Percentiles rank a stretch among this genome's conserved stretches.
phyloP scores from a whole-genome alignment of 2,797 vertebrate species.

The Eutrigla gurnardus region DNA sequence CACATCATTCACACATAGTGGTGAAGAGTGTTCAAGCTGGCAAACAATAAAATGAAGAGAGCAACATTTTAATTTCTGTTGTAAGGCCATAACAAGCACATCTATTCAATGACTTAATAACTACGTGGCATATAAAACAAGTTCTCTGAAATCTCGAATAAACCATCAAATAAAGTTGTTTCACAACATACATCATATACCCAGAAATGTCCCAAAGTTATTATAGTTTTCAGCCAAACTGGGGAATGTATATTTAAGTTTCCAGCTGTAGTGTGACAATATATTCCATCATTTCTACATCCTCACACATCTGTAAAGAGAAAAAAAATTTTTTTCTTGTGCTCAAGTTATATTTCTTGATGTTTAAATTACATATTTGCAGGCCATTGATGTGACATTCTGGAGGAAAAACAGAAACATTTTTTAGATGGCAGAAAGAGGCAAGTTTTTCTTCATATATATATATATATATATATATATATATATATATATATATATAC shows the following conservation, averaged over 20 bases:
- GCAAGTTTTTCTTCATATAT: no score
- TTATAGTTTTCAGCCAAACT: background rate
- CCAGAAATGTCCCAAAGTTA: background rate
- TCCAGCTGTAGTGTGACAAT: background rate
- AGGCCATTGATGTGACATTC: background rate
- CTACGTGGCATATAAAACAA: background rate
- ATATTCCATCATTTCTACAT: background rate
- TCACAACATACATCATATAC: background rate
- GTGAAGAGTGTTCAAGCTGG: background rate
- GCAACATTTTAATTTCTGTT: background rate
- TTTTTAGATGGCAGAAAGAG: background rate
- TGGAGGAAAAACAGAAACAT: background rate
- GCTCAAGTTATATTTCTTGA: background rate
- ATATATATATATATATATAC: no score
- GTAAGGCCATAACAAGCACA: background rate
- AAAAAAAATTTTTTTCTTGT: background rate
- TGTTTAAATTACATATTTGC: background rate
- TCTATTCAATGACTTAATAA: background rate
- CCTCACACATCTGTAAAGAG: background rate
- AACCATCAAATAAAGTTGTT: background rate
- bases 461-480: no score
- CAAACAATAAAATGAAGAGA: background rate
- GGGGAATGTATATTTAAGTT: background rate
- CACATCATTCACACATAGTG: background rate
- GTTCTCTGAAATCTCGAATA: background rate